phyloP scores from a whole-genome alignment of 2,797 vertebrate species.

The Sebastes oblongus region DNA sequence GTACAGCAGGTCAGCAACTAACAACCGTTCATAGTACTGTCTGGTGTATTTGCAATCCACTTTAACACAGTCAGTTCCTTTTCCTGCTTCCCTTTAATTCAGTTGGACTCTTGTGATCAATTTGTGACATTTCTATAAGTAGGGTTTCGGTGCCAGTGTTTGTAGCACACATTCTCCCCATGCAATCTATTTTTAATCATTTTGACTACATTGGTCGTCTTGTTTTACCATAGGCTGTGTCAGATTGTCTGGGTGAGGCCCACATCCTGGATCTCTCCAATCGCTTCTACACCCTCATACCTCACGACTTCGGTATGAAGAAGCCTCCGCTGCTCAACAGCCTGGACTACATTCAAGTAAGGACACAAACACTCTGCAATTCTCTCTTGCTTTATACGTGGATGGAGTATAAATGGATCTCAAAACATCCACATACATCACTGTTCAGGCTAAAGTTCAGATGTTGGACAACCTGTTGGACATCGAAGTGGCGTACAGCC shows the following conservation, averaged over 20 bases:
- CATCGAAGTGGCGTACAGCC: constrained; percentile 98
- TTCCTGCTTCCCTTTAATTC: neutral
- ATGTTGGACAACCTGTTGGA: constrained; percentile 99
- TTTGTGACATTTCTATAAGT: neutral
- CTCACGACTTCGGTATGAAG: constrained; percentile 99
- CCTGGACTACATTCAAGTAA: constrained; percentile 94
- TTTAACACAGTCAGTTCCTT: neutral
- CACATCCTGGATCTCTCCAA: constrained; percentile 97
- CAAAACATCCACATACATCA: neutral
- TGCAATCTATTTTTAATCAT: neutral
- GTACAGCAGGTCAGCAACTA: constrained; percentile 90
- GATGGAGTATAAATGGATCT: neutral
- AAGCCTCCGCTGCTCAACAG: constrained; percentile 94
- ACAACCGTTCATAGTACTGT: neutral
- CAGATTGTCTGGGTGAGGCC: constrained; percentile 85
- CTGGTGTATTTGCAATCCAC: neutral
- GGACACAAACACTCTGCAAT: neutral
- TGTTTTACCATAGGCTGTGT: constrained; percentile 84
- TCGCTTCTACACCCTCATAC: constrained; percentile 97
- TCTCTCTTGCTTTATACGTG: neutral
- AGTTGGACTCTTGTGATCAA: neutral
- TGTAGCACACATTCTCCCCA: neutral
- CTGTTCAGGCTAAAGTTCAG: constrained; percentile 91
- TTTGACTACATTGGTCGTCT: neutral
- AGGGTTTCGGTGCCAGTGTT: neutral